Base-by-base conservation (phyloP, 2,113 vertebrate genomes). In the Pteropus alecto region DNA sequence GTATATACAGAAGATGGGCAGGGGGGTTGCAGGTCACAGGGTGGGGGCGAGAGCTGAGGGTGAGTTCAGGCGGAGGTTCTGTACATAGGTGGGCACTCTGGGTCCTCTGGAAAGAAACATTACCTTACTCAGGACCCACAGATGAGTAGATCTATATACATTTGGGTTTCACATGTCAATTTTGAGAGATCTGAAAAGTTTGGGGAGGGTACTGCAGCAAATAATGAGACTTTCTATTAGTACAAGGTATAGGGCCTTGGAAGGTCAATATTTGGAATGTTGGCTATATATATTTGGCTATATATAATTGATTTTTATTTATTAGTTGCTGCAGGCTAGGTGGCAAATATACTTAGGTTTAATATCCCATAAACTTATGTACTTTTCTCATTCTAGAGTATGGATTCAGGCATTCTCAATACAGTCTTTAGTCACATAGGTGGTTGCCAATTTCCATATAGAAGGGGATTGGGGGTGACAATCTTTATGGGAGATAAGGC, bases 31-130 rank as follows among this genome's bases (percentile, higher is more conserved):
- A 90, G 71, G 24, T 22, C 33, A 24, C 18, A 35, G 63, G 48
- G 61, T 28, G 33, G 30, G 15, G 51, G 30, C 8, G 28, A 14
- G 24, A 14, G 43, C 46, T 41, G 21, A 43, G 1, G 9, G 28
- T 10, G 5, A 16, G 8, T 11, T 0, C 18, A 48, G 30, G 92
- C 0, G 0, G 13, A 16, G 21, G 38, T 28, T 73, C 54, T 43
- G 65, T 60, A 14, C 54, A 7, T 67, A 6, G 14, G 28, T 11
- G 54, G 38, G 21, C 2, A 0, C 24, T 73, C 46, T 11, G 13
- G 71, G 13, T 41, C 3, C 46, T 43, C 33, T 0, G 5, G n/a
- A 33, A 30, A 56, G 35, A 28, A 78, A 38, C 1, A 41, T 38
- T 65, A 21, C 35, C 78, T 82, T 22, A 60, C 16, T 30, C n/a